Evolutionary conservation across 2,888 invertebrate species (phyloP).

Genomic region (Oxyteleia sp.): DNA sequence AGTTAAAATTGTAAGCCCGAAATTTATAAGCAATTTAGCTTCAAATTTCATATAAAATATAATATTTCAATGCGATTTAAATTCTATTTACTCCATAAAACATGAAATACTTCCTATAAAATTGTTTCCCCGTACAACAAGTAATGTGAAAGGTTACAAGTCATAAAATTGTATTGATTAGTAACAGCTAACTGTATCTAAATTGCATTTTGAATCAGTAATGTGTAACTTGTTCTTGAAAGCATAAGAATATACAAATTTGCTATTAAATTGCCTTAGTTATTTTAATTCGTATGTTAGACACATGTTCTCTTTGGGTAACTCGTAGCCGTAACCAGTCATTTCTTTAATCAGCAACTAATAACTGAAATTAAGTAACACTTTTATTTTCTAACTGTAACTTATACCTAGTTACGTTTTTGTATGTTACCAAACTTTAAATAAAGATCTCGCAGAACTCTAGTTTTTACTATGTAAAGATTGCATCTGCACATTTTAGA

Average conservation of each 20-base stretch:
- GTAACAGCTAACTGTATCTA: constrained; percentile 17
- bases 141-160: neutral
- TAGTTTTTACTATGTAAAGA: neutral
- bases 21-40: no score
- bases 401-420: constrained; percentile 17
- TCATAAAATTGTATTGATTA: constrained; percentile 6
- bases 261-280: constrained; percentile 15
- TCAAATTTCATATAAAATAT: no score
- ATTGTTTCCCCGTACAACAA: no score
- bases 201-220: constrained; percentile 3
- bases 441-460: neutral
- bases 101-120: no score
- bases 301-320: neutral
- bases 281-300: constrained; percentile 23
- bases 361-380: constrained; percentile 37
- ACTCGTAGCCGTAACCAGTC: constrained; percentile 16
- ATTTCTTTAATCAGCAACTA: constrained; percentile 36
- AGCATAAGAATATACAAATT: constrained; percentile 12
- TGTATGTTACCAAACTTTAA: neutral
- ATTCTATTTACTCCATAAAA: no score
- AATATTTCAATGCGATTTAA: no score
- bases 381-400: constrained; percentile 45
- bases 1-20: no score
- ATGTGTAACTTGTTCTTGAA: constrained; percentile 8
- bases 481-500: neutral